phyloP scores from a whole-genome alignment of 2,113 vertebrate species.

The Nicator chloris region DNA sequence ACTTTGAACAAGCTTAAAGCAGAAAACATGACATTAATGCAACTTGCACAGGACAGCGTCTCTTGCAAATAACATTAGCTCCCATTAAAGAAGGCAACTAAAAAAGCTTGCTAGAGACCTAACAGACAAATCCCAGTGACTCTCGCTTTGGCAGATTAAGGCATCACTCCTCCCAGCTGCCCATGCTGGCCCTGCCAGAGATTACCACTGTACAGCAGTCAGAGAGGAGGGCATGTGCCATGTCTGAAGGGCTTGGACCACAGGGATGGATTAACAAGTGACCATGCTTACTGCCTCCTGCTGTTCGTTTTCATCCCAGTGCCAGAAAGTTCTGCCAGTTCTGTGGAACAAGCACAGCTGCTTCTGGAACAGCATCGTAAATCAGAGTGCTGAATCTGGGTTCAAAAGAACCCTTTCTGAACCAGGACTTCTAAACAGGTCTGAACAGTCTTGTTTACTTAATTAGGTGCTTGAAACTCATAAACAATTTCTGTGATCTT shows the following conservation, averaged over 20 bases:
- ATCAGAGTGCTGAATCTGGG: neutral
- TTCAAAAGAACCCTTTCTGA: neutral
- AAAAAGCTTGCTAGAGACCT: neutral
- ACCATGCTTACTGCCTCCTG: neutral
- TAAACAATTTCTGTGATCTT: neutral
- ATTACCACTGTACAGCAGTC: neutral
- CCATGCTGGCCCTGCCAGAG: neutral
- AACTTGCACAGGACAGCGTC: accelerated
- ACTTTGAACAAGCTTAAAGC: neutral
- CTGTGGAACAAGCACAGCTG: neutral
- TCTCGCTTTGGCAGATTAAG: neutral
- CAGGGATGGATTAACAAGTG: neutral
- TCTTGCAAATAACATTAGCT: neutral
- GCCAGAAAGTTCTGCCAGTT: neutral
- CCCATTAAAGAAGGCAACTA: neutral
- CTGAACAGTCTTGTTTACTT: neutral
- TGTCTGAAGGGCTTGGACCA: neutral
- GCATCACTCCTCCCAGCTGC: neutral
- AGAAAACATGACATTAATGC: neutral
- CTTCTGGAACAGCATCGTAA: neutral
- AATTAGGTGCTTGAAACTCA: neutral
- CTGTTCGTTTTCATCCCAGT: neutral
- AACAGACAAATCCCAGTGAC: neutral
- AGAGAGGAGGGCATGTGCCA: neutral
- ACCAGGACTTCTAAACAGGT: neutral